phyloP scores from a whole-genome alignment of 1,140 invertebrate genomes.

The Drosophila yakuba region DNA sequence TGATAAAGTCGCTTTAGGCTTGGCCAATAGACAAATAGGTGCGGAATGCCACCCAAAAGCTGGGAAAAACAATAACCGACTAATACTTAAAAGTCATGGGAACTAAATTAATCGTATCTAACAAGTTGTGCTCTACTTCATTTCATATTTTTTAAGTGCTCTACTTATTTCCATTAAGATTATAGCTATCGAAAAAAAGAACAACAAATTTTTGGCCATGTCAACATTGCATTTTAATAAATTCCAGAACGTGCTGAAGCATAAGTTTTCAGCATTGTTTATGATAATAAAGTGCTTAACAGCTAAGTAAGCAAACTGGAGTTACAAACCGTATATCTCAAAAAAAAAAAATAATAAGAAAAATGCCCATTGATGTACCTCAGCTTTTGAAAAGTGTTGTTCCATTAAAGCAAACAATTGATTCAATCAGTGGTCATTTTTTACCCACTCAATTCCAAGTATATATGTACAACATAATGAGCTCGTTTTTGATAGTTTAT shows the following conservation, averaged over 20 bases:
- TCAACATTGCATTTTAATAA: neutral
- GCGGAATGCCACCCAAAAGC: slow-evolving; percentile 42
- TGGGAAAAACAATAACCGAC: slow-evolving; percentile 1
- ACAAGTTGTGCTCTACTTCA: neutral
- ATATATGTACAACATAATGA: neutral
- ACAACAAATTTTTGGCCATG: neutral
- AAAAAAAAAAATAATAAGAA: too few species aligned
- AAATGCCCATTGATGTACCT: neutral
- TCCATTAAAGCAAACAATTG: slow-evolving; percentile 5
- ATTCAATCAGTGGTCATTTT: slow-evolving; percentile 17
- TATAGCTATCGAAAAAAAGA: neutral
- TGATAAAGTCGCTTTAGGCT: slow-evolving; percentile 30
- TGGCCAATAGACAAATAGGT: slow-evolving; percentile 15
- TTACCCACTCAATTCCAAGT: neutral
- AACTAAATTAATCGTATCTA: slow-evolving; percentile 13
- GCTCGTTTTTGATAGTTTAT: slow-evolving; percentile 18
- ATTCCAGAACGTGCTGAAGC: slow-evolving; percentile 18
- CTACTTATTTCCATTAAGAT: neutral
- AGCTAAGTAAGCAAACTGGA: neutral
- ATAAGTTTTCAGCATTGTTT: neutral
- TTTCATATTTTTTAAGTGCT: neutral
- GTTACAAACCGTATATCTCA: neutral
- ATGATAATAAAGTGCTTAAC: neutral
- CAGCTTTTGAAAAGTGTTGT: slow-evolving; percentile 3
- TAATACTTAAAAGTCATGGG: slow-evolving; percentile 2